Percentiles rank a stretch among this genome's conserved stretches.
Conservation (phyloP, 1,140 invertebrate genomes). For the Harpegnathos saltator region DNA sequence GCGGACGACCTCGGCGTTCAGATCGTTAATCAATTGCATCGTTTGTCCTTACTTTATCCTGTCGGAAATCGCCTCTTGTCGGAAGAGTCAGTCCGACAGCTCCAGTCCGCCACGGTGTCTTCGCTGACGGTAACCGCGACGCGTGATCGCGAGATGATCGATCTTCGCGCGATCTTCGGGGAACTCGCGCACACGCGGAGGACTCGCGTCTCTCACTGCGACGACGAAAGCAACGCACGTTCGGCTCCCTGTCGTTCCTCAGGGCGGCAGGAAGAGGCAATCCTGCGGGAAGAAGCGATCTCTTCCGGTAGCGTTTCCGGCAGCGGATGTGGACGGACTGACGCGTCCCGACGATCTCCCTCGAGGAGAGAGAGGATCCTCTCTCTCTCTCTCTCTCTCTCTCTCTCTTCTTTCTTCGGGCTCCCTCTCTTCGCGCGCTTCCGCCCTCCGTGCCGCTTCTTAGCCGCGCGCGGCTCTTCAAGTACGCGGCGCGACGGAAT, state of each 20-base stretch:
- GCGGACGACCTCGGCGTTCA: not conserved
- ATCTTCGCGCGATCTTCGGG: not conserved
- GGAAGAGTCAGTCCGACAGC: not conserved
- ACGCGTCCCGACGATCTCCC: slow-evolving; percentile 1
- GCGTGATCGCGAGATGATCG: not conserved
- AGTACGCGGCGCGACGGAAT: slow-evolving; percentile 79
- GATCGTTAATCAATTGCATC: slow-evolving; percentile 21
- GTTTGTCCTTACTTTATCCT: slow-evolving; percentile 36
- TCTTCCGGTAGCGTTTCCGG: slow-evolving; percentile 23
- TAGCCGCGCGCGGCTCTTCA: slow-evolving; percentile 26
- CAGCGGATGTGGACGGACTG: slow-evolving; percentile 31
- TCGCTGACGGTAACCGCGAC: not conserved
- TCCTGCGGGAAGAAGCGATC: slow-evolving; percentile 15
- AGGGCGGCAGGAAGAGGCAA: not conserved
- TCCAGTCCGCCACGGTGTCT: not conserved
- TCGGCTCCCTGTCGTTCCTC: not conserved
- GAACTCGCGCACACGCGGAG: slow-evolving; percentile 13
- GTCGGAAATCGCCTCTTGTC: not conserved
- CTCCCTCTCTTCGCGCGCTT: slow-evolving; percentile 14
- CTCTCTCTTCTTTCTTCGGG: not conserved
- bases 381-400: not conserved
- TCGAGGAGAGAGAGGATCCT: not conserved
- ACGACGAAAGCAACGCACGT: not conserved
- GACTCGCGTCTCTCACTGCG: not conserved
- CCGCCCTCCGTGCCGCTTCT: slow-evolving; percentile 27